Evolutionary conservation across 2,888 invertebrate species (phyloP).

Genomic region (Molanna angustata): DNA sequence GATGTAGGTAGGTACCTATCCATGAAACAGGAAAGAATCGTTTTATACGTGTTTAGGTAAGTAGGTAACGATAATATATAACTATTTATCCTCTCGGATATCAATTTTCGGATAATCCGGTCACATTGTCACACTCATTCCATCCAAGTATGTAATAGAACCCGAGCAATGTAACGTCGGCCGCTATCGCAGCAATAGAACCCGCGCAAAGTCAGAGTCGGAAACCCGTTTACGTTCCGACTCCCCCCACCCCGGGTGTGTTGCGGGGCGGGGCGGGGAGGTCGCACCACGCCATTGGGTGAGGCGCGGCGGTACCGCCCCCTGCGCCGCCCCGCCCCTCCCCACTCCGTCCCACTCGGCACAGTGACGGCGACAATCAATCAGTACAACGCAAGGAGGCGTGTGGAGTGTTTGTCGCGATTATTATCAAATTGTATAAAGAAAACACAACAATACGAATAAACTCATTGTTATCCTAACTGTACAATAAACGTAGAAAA

Average conservation of each 20-base stretch:
- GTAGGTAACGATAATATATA: too few species aligned
- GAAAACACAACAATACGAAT: slow-evolving; percentile 1
- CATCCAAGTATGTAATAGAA: too few species aligned
- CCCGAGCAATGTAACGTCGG: too few species aligned
- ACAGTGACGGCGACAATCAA: slow-evolving; percentile 39
- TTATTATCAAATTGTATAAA: slow-evolving; percentile 36
- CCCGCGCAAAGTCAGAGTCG: too few species aligned
- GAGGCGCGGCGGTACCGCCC: slow-evolving; percentile 36
- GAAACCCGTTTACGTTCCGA: too few species aligned
- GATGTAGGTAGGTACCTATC: too few species aligned
- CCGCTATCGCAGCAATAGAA: too few species aligned
- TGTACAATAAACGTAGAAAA: neutral
- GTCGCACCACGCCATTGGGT: slow-evolving; percentile 30
- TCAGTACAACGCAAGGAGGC: slow-evolving; percentile 41
- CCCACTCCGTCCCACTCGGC: slow-evolving; percentile 25
- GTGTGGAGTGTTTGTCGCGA: slow-evolving; percentile 40
- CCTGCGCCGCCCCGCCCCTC: slow-evolving; percentile 33
- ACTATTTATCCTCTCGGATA: too few species aligned
- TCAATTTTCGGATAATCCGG: too few species aligned
- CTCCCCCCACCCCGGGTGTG: slow-evolving; percentile 10
- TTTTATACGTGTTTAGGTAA: too few species aligned
- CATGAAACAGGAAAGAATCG: too few species aligned
- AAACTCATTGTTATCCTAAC: neutral
- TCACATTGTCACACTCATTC: too few species aligned
- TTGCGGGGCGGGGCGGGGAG: slow-evolving; percentile 15